phyloP scores from a whole-genome alignment of 1,140 invertebrate genomes.

The Apocrypta bakeri region DNA sequence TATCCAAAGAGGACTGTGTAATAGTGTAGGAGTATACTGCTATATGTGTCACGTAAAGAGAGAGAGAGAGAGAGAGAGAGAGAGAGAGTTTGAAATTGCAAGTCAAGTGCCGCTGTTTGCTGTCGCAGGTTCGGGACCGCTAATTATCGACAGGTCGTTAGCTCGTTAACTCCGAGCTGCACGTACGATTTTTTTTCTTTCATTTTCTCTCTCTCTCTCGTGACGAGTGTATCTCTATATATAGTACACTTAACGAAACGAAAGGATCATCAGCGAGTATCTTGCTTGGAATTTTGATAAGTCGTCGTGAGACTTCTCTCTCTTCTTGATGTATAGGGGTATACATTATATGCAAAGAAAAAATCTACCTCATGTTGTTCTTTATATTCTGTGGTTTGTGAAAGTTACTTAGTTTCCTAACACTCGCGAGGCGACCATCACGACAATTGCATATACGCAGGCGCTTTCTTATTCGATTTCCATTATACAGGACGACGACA shows the following conservation, averaged over 20 bases:
- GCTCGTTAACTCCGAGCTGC: neutral
- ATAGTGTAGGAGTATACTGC: neutral
- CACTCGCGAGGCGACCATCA: neutral
- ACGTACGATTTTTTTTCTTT: neutral
- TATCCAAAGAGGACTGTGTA: neutral
- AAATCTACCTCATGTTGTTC: neutral
- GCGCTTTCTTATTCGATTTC: slow-evolving; percentile 39
- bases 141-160: slow-evolving; percentile 30
- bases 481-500: slow-evolving; percentile 19
- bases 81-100: neutral
- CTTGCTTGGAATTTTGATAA: slow-evolving; percentile 18
- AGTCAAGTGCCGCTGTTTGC: slow-evolving; percentile 3
- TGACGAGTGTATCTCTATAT: too few species aligned
- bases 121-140: neutral
- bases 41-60: neutral
- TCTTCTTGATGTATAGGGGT: too few species aligned
- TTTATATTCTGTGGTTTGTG: neutral
- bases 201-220: neutral
- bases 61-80: neutral
- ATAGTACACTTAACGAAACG: neutral
- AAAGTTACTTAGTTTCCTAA: slow-evolving; percentile 24
- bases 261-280: neutral
- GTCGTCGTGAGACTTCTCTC: neutral
- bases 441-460: slow-evolving; percentile 18
- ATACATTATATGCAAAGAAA: too few species aligned